These are phyloP conservation scores for Nesospiza acunhae DNA, from an alignment of 2,113 vertebrate species.

Conservation along the genomic window DNA sequence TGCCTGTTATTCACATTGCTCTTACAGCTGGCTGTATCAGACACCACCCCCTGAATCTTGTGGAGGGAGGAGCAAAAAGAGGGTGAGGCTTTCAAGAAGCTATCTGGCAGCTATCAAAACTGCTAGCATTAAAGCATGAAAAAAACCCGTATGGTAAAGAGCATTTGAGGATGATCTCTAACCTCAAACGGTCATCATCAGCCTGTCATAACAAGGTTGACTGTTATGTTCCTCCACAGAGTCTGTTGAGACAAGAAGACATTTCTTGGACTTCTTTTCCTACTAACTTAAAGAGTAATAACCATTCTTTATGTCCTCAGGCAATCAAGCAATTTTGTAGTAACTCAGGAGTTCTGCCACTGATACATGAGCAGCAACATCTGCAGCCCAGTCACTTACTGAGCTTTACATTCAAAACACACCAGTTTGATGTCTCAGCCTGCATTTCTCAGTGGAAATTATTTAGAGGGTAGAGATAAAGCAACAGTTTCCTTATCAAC, in stretches of 20 bases:
- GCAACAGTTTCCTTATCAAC: background rate
- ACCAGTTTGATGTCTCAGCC: background rate
- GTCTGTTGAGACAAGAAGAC: background rate
- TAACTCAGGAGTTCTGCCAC: background rate
- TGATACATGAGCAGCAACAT: background rate
- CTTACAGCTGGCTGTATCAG: background rate
- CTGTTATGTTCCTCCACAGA: background rate
- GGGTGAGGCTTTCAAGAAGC: background rate
- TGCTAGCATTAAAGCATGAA: background rate
- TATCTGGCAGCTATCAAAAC: conserved; percentile 7
- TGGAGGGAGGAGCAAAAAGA: background rate
- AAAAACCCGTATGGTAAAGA: background rate
- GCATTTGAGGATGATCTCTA: background rate
- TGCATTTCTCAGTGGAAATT: background rate
- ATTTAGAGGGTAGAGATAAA: background rate
- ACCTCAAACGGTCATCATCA: background rate
- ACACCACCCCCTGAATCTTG: background rate
- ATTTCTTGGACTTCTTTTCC: background rate
- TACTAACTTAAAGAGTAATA: background rate
- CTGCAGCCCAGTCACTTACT: background rate
- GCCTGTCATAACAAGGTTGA: background rate
- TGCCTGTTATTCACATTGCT: background rate
- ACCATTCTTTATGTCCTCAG: background rate
- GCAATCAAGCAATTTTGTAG: background rate
- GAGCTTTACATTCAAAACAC: background rate